Conservation (phyloP, 1,140 invertebrate genomes). For the Amyelois transitella region DNA sequence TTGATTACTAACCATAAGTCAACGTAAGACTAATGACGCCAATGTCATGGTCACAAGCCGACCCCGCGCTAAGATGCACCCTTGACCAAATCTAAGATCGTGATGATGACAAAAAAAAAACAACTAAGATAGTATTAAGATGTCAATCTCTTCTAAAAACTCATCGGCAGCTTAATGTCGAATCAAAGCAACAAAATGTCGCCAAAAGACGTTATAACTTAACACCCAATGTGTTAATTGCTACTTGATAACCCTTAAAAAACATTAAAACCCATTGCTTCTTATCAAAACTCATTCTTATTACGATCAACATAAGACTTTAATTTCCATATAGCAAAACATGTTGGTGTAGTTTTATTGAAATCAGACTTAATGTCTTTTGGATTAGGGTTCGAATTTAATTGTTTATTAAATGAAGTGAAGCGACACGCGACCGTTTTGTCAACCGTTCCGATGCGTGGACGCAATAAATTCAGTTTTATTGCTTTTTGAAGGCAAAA, state of each 20-base stretch:
- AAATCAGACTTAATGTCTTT: not conserved
- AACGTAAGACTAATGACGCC: no score
- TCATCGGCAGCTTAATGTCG: conserved; percentile 10
- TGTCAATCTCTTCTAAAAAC: conserved; percentile 16
- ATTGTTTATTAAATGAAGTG: not conserved
- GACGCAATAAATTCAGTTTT: conserved; percentile 62
- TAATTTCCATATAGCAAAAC: not conserved
- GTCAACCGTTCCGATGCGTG: conserved; percentile 36
- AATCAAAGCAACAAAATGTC: not conserved
- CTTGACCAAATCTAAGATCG: no score
- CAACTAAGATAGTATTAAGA: conserved; percentile 5
- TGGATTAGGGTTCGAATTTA: not conserved
- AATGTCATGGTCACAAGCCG: no score
- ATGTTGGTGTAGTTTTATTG: not conserved
- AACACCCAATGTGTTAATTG: conserved; percentile 27
- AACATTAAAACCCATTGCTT: not conserved
- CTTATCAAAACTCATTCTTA: not conserved
- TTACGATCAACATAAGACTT: not conserved
- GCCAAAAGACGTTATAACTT: conserved; percentile 28
- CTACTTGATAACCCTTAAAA: not conserved
- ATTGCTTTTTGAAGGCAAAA: conserved; percentile 34
- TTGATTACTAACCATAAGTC: no score
- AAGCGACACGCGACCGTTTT: conserved; percentile 20
- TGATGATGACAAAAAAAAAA: not conserved
- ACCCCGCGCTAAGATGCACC: no score